These are phyloP conservation scores for Noturus placidus DNA, from an alignment of 2,113 vertebrate genomes.

Conservation along the genomic window DNA sequence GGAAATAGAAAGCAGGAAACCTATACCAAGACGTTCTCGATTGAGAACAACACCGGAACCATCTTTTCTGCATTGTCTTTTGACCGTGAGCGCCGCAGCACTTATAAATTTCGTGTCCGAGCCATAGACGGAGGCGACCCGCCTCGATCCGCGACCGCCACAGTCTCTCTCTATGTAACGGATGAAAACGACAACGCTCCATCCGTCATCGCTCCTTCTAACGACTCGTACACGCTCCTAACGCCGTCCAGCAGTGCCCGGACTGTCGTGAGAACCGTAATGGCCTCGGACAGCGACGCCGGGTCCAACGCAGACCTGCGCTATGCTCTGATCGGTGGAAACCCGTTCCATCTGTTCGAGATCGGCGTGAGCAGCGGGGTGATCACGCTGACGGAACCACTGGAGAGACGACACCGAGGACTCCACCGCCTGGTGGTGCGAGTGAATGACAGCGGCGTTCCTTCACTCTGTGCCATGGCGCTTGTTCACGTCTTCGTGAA, in stretches of 20 bases:
- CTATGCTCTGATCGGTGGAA: slow-evolving; percentile 88
- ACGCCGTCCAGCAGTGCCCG: slow-evolving; percentile 86
- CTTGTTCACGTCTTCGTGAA: slow-evolving; percentile 95
- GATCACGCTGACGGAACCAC: slow-evolving; percentile 88
- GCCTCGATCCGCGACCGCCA: slow-evolving; percentile 85
- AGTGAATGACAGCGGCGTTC: slow-evolving; percentile 91
- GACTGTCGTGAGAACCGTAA: slow-evolving; percentile 85
- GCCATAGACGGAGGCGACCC: slow-evolving; percentile 92
- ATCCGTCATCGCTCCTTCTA: slow-evolving; percentile 81
- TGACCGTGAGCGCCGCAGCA: slow-evolving; percentile 87
- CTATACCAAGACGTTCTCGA: slow-evolving; percentile 85
- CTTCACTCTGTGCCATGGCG: slow-evolving; percentile 86
- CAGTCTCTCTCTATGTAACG: slow-evolving; percentile 90
- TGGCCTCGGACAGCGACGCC: slow-evolving; percentile 83
- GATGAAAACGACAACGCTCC: slow-evolving; percentile 96
- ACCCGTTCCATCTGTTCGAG: slow-evolving; percentile 92
- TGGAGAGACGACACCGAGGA: slow-evolving; percentile 89
- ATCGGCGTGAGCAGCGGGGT: slow-evolving; percentile 87
- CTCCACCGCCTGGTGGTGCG: slow-evolving; percentile 90
- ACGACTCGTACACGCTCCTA: slow-evolving; percentile 87
- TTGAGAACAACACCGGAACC: slow-evolving; percentile 93
- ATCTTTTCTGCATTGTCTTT: slow-evolving; percentile 91
- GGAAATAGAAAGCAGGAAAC: slow-evolving; percentile 65
- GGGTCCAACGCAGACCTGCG: slow-evolving; percentile 89
- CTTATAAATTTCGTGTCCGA: slow-evolving; percentile 90